These are phyloP conservation scores for Pygoscelis antarcticus DNA, from an alignment of 2,113 vertebrate genomes.

Conservation along the genomic window DNA sequence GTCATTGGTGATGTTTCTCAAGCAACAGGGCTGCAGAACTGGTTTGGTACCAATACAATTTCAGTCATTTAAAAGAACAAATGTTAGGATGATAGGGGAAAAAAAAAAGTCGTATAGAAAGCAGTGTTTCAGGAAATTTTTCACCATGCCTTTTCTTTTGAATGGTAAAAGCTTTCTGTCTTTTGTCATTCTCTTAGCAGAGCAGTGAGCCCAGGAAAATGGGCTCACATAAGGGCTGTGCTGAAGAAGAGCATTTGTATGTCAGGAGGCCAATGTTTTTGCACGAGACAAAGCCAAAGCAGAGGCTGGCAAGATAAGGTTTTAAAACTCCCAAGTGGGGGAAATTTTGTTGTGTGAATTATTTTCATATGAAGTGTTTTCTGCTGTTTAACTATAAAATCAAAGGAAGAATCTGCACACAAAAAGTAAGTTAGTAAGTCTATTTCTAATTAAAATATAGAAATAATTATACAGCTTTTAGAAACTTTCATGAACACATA, in stretches of 20 bases:
- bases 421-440: neutral
- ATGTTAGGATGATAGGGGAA: neutral
- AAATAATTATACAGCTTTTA: neutral
- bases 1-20: neutral
- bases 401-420: neutral
- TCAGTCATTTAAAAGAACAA: neutral
- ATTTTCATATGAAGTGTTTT: neutral
- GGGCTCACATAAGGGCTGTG: neutral
- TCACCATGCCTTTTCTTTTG: neutral
- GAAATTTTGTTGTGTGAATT: neutral
- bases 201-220: neutral
- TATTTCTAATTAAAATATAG: neutral
- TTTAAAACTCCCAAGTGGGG: neutral
- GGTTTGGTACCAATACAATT: rapidly evolving
- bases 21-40: neutral
- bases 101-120: neutral
- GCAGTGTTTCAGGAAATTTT: neutral
- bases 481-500: neutral
- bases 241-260: neutral
- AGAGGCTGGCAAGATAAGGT: neutral
- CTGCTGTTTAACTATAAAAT: neutral
- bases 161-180: neutral
- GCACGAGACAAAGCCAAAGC: neutral
- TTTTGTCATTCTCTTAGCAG: neutral
- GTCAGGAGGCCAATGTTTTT: neutral